A percentile compares a stretch with the other conserved stretches of the same genome.
Conservation (phyloP, 1,140 invertebrate genomes). For the Atopsyche davidsoni region DNA sequence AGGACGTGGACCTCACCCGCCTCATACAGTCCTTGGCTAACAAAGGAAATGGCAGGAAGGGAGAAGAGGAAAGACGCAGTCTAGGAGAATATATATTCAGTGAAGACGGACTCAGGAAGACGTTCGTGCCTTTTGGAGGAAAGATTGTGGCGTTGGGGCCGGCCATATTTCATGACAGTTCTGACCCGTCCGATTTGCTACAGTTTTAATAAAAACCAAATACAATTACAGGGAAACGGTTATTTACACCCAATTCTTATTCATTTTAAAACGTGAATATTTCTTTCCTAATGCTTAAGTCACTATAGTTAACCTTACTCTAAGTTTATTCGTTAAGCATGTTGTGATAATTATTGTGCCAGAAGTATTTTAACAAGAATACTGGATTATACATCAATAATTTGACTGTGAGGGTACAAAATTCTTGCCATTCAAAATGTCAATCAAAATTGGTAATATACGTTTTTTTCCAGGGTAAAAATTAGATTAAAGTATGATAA, state of each 20-base stretch:
- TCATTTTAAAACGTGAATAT: too few species aligned
- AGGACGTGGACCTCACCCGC: slow-evolving; percentile 48
- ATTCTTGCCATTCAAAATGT: neutral
- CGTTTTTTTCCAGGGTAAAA: too few species aligned
- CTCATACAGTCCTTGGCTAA: slow-evolving; percentile 25
- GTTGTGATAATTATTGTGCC: too few species aligned
- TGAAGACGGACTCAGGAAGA: slow-evolving; percentile 11
- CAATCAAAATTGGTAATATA: too few species aligned
- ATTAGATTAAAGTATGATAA: too few species aligned
- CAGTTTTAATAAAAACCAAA: too few species aligned
- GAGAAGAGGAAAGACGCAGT: neutral
- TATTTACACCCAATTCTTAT: too few species aligned
- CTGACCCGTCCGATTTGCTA: too few species aligned
- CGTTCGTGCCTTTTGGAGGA: slow-evolving; percentile 43
- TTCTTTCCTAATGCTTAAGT: too few species aligned
- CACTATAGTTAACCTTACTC: too few species aligned
- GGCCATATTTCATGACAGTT: slow-evolving; percentile 58
- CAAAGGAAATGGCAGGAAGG: slow-evolving; percentile 2
- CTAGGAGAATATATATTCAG: slow-evolving; percentile 25
- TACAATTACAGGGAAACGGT: too few species aligned
- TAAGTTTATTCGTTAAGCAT: too few species aligned
- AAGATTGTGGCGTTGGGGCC: slow-evolving; percentile 63
- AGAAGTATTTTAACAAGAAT: neutral
- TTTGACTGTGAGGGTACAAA: neutral
- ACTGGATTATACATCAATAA: neutral